Base-by-base conservation (phyloP, 2,888 invertebrate genomes). In the Empis stercorea region DNA sequence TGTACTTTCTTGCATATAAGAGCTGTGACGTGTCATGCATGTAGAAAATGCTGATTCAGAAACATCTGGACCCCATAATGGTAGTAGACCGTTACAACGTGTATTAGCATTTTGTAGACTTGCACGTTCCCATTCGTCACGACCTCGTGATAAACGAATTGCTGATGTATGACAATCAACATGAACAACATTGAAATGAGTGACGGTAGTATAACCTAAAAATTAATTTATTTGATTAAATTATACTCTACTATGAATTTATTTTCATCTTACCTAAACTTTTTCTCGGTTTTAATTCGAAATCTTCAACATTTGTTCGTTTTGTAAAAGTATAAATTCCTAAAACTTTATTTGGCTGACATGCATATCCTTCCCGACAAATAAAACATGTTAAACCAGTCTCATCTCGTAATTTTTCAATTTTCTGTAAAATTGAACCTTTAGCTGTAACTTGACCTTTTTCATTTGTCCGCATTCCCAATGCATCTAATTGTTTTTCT, bases 121-220 rank as follows among this genome's bases (percentile, higher is more conserved):
- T 0, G 97, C 97, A 51, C 93, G 89, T 65, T 96, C 96, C 97
- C 96, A 97, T 68, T 97, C 96, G 60, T 96, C 95, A 48, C 96
- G 78, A 16, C 76, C 66, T 16, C 81, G 70, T 0, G 80, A 79
- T 55, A 78, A 68, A 48, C 92, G 76, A 43, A 97, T 95, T 23
- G 97, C 97, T 1, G 91, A 88, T 77, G 93, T 91, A 70, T 99
- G 97, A 62, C 97, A 99, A 68, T 97, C 97, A 4, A 96, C 86
- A 68, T 99, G 97, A 23, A 97, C 94, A 34, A 96, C 86, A 73
- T 97, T 97, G 73, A 97, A 97, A 72, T 97, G 96, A 13, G 94
- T 93, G 32, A 97, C 96, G 0, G 96, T 96, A 44, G 87, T 86
- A 70, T 94, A 95, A 46, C 67, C 67, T 37, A n/a, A 42, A 48